A percentile compares a stretch with the other conserved stretches of the same genome.
These are phyloP conservation scores for Trimorus sp. DNA, from an alignment of 2,888 invertebrate species.

Conservation along the genomic window DNA sequence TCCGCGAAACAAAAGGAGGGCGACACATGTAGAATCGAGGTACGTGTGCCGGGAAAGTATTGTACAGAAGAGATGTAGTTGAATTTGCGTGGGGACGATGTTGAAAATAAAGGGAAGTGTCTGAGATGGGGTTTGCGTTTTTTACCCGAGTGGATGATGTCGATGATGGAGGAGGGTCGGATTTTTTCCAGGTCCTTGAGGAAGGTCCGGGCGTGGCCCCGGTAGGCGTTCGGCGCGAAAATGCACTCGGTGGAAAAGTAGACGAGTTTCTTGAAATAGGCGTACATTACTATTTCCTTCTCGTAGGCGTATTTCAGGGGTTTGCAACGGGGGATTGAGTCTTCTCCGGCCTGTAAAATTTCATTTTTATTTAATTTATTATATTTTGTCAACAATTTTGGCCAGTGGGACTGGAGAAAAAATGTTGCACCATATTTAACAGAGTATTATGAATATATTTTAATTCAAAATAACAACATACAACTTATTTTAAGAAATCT, in stretches of 20 bases:
- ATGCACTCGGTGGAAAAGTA: slow-evolving; percentile 99
- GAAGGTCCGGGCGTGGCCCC: slow-evolving; percentile 94
- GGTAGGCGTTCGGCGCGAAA: slow-evolving; percentile 98
- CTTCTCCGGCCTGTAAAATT: slow-evolving; percentile 86
- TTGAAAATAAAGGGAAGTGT: too few relatives aligned
- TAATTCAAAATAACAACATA: too few relatives aligned
- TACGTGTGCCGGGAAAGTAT: slow-evolving; percentile 10
- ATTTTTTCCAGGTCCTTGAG: slow-evolving; percentile 98
- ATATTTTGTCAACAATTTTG: too few relatives aligned
- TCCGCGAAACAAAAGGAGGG: too few relatives aligned
- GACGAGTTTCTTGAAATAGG: slow-evolving; percentile 96
- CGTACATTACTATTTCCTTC: slow-evolving; percentile 99
- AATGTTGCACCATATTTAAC: too few relatives aligned
- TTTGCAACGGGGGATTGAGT: slow-evolving; percentile 94
- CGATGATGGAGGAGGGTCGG: slow-evolving; percentile 94
- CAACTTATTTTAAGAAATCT: too few relatives aligned
- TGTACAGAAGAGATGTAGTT: slow-evolving; percentile 19
- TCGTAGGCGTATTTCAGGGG: slow-evolving; percentile 99
- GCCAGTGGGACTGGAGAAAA: too few relatives aligned
- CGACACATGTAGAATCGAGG: too few relatives aligned
- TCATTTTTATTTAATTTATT: neutral
- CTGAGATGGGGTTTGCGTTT: neutral
- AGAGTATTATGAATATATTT: too few relatives aligned
- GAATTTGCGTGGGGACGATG: neutral
- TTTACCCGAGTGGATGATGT: slow-evolving; percentile 93